Evolutionary conservation across 1,140 invertebrate species (phyloP).

Genomic region (Oncopeltus fasciatus): DNA sequence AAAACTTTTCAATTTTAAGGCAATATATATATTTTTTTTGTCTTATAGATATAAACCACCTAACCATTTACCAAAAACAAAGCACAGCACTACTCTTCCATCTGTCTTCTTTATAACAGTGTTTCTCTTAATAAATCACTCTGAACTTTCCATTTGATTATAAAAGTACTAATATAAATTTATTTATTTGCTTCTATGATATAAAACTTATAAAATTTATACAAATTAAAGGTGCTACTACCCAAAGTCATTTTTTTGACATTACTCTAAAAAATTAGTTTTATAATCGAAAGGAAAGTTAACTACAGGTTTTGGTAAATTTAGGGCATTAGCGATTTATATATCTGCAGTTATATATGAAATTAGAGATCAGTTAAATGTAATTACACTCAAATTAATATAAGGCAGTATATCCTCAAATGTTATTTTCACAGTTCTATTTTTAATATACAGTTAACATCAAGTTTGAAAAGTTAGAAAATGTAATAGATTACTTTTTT

Average conservation of each 20-base stretch:
- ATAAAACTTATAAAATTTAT: too few relatives aligned
- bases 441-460: constrained; percentile 1
- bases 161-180: too few relatives aligned
- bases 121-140: not conserved
- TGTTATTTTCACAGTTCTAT: constrained; percentile 2
- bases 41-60: constrained; percentile 20
- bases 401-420: constrained; percentile 5
- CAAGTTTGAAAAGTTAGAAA: constrained; percentile 11
- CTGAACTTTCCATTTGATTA: constrained; percentile 11
- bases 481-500: not conserved
- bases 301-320: constrained; percentile 4
- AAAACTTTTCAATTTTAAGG: constrained; percentile 16
- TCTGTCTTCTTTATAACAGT: not conserved
- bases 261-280: not conserved
- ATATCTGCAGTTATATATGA: constrained; percentile 2
- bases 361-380: constrained; percentile 13
- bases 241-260: too few relatives aligned
- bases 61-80: constrained; percentile 20
- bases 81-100: not conserved
- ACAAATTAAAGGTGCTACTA: too few relatives aligned
- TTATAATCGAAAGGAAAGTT: constrained; percentile 9
- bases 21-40: constrained; percentile 16
- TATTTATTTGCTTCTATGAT: too few relatives aligned
- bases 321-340: constrained; percentile 3
- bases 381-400: constrained; percentile 8